These are phyloP conservation scores for Clunio marinus DNA, from an alignment of 2,888 invertebrate species.

Conservation along the genomic window DNA sequence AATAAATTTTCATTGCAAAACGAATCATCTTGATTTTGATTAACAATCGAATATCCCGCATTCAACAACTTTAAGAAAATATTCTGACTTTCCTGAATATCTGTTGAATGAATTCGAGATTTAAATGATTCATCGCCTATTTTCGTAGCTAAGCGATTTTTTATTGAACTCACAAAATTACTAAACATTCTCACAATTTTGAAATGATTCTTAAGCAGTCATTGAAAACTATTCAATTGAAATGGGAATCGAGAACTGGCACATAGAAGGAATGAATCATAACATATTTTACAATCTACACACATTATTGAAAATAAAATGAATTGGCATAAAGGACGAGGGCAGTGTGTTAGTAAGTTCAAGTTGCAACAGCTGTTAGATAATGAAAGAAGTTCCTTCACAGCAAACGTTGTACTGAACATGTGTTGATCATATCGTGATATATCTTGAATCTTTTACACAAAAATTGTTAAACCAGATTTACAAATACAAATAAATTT, in stretches of 20 bases:
- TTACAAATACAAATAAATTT: no score
- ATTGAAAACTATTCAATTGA: no score
- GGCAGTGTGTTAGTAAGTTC: background rate
- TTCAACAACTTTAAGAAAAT: conserved; percentile 19
- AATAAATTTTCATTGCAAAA: conserved; percentile 35
- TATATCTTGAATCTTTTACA: background rate
- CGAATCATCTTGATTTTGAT: conserved; percentile 32
- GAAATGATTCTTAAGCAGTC: background rate
- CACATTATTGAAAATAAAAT: no score
- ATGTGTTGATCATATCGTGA: conserved; percentile 1
- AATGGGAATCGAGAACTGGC: no score
- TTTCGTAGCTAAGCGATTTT: conserved; percentile 18
- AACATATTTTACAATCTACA: no score
- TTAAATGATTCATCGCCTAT: conserved; percentile 1
- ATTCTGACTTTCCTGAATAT: background rate
- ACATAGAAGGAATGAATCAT: no score
- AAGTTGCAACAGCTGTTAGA: conserved; percentile 24
- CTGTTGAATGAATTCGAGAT: conserved; percentile 15
- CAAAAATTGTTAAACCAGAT: background rate
- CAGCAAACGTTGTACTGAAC: background rate
- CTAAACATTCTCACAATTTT: background rate
- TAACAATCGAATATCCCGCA: conserved; percentile 30
- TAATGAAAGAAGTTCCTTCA: conserved; percentile 7
- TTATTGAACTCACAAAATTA: conserved; percentile 15
- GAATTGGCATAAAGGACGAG: no score